Percentiles rank a stretch among this genome's conserved stretches.
Evolutionary conservation across 2,113 vertebrate genomes (phyloP).

Genomic region (Plectropomus leopardus): DNA sequence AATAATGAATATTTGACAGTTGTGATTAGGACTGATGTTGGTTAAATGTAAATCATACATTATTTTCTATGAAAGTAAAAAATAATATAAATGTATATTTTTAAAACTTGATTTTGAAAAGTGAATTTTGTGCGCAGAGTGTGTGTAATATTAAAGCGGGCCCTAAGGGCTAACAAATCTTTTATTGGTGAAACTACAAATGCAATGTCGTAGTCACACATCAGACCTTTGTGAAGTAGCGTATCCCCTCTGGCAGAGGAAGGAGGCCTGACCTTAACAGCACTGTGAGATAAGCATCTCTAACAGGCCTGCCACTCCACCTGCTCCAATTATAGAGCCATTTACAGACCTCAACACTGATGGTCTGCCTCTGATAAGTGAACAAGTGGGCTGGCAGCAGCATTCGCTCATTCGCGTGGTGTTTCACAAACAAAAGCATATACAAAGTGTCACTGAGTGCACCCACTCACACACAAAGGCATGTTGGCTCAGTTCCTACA

Average conservation of each 20-base stretch:
- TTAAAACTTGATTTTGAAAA: no score
- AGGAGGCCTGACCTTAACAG: constrained; percentile 9
- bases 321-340: constrained; percentile 54
- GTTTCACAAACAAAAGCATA: constrained; percentile 27
- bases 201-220: background rate
- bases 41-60: no score
- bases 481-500: constrained; percentile 17
- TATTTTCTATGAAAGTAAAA: no score
- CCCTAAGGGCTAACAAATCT: background rate
- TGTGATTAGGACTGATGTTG: no score
- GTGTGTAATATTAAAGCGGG: no score
- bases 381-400: constrained; percentile 8
- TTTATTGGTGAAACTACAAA: background rate
- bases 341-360: constrained; percentile 23
- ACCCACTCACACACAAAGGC: constrained; percentile 36
- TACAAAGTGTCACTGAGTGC: constrained; percentile 14
- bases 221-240: background rate
- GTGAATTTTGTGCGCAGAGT: no score
- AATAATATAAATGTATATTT: no score
- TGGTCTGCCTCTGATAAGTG: constrained; percentile 32
- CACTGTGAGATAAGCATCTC: constrained; percentile 41
- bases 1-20: no score
- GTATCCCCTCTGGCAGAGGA: background rate
- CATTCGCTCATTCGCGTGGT: constrained; percentile 14
- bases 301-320: constrained; percentile 13